Evolutionary conservation across 2,113 vertebrate species (phyloP).

Genomic region (Dunckerocampus dactyliophorus): DNA sequence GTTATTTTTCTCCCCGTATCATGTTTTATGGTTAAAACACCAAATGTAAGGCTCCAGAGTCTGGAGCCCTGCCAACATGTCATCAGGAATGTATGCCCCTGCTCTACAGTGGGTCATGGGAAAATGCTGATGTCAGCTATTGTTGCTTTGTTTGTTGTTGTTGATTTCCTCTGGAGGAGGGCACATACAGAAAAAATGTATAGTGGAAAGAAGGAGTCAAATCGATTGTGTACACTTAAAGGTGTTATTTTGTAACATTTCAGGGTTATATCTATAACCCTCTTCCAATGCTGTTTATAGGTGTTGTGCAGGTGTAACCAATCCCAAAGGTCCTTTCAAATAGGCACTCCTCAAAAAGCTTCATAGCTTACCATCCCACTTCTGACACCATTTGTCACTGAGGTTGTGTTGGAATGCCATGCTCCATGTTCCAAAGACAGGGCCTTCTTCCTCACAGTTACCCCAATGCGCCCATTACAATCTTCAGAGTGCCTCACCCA

Average conservation of each 20-base stretch:
- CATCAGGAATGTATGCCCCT: conserved; percentile 10
- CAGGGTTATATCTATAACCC: neutral
- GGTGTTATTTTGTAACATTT: neutral
- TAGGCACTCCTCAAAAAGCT: too few species aligned
- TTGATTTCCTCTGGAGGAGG: conserved; percentile 11
- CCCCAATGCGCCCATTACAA: too few species aligned
- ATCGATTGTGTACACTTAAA: neutral
- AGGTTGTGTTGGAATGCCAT: too few species aligned
- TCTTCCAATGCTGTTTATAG: neutral
- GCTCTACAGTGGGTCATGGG: conserved; percentile 40
- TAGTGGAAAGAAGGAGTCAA: neutral
- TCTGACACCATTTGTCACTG: too few species aligned
- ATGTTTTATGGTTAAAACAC: neutral
- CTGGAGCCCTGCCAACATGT: conserved; percentile 15
- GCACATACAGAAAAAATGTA: neutral
- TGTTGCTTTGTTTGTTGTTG: conserved; percentile 13
- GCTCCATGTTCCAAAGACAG: too few species aligned
- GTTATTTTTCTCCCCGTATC: neutral
- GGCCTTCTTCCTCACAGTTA: too few species aligned
- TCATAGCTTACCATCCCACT: too few species aligned
- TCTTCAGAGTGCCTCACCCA: too few species aligned
- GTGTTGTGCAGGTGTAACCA: neutral
- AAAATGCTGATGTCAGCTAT: conserved; percentile 30
- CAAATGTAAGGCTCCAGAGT: neutral
- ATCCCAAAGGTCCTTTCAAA: too few species aligned